Base-by-base conservation (phyloP, 64 coral and sea anemone species). In the Anthopleura sola region DNA sequence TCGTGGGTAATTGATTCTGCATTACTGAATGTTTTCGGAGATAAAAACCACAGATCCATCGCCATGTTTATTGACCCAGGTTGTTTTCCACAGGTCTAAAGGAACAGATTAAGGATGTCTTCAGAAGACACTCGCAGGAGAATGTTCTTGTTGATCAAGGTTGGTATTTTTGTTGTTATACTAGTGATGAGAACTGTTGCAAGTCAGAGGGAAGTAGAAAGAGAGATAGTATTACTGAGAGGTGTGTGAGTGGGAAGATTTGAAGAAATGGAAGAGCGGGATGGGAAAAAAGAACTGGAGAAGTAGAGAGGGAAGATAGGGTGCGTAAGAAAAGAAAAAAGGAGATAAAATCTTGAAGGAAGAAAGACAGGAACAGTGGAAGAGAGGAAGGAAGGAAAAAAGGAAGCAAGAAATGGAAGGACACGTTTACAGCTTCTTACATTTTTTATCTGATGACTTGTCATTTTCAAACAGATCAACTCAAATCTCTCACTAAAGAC, bases 61-160 rank as follows among this genome's bases (percentile, higher is more conserved):
- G 2, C 5, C 24, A 62, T 62, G 58, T 62, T 2, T 6, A 26
- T 24, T 24, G 3, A 24, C 10, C 1, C 50, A 60, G 19, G 24
- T n/a, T 7, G 33, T 78, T 57, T 26, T 88, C 29, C 20, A 31
- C 9, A 53, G 64, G 75, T 28, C 39, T 91, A 6, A 44, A 86
- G 78, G 84, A 91, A 17, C 89, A 86, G 51, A 91, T 91, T 10
- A 91, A 91, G 44, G 56, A 86, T 37, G 85, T 91, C 15, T 60
- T 91, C 8, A 86, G 89, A 86, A 71, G 68, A 49, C 71, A 38
- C 16, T 91, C 89, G 13, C 37, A 31, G 38, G 84, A 91, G 20
- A 82, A 86, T 40, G 23, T 71, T 71, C 66, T 71, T 71, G 66
- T 71, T 71, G 66, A 71, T 13, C 66, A 71, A 32, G 66, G 66